These are phyloP conservation scores for Dicyrtoma fusca DNA, from an alignment of 2,888 invertebrate species.

Conservation along the genomic window DNA sequence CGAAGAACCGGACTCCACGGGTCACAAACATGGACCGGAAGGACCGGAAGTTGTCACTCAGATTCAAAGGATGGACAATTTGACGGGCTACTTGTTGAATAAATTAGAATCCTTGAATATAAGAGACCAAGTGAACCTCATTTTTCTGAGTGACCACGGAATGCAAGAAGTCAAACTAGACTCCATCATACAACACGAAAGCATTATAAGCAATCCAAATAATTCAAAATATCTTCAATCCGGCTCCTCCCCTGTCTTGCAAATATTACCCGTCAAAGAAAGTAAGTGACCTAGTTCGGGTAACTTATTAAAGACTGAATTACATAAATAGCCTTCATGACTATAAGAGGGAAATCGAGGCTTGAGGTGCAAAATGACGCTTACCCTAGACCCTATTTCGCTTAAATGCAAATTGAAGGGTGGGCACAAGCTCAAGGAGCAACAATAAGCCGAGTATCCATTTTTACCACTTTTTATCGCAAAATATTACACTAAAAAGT, in stretches of 20 bases:
- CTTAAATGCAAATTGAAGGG: too few species aligned
- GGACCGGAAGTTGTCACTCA: slow-evolving; percentile 58
- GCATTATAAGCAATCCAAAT: slow-evolving; percentile 32
- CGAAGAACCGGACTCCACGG: slow-evolving; percentile 70
- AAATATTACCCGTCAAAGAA: slow-evolving; percentile 67
- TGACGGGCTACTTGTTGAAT: slow-evolving; percentile 65
- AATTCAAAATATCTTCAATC: slow-evolving; percentile 61
- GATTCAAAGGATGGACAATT: slow-evolving; percentile 58
- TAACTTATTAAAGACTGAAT: too few species aligned
- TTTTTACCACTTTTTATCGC: neutral
- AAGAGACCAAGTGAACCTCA: slow-evolving; percentile 66
- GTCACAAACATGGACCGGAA: slow-evolving; percentile 68
- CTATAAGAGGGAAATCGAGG: too few species aligned
- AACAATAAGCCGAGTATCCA: slow-evolving; percentile 57
- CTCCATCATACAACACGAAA: slow-evolving; percentile 60
- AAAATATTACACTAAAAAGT: neutral
- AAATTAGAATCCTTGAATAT: slow-evolving; percentile 63
- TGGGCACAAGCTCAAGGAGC: too few species aligned
- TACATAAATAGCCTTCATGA: too few species aligned
- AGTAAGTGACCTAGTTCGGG: slow-evolving; percentile 51
- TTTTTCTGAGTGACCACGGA: slow-evolving; percentile 77
- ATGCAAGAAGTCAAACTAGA: slow-evolving; percentile 67
- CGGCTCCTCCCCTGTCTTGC: slow-evolving; percentile 66
- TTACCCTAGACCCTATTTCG: too few species aligned
- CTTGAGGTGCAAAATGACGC: too few species aligned